These are phyloP conservation scores for Ctenochaetus hawaiiensis DNA, from an alignment of 2,797 vertebrate species.

Conservation along the genomic window DNA sequence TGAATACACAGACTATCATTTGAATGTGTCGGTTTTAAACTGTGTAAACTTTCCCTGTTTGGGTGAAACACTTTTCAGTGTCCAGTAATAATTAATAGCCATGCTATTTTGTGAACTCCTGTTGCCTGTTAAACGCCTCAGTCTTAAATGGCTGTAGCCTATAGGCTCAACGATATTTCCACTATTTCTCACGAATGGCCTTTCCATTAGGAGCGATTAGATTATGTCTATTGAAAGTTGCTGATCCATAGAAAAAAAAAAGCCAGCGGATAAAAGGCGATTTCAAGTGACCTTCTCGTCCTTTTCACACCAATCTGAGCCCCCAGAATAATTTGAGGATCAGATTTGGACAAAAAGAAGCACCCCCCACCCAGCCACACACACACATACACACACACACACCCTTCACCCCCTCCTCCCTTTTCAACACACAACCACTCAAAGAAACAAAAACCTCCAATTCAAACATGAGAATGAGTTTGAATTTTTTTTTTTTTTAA, in stretches of 20 bases:
- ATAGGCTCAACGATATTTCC: slow-evolving; percentile 77
- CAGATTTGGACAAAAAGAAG: slow-evolving; percentile 89
- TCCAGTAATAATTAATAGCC: slow-evolving; percentile 47
- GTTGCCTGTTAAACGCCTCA: slow-evolving; percentile 60
- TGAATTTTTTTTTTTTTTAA: slow-evolving; percentile 22
- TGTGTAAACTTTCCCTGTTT: slow-evolving; percentile 30
- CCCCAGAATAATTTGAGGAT: slow-evolving; percentile 93
- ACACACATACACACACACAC: slow-evolving; percentile 34
- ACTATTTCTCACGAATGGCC: slow-evolving; percentile 86
- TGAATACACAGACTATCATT: slow-evolving; percentile 5
- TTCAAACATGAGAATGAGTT: slow-evolving; percentile 64
- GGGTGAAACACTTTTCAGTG: background rate
- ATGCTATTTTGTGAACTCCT: slow-evolving; percentile 29
- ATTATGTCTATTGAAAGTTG: slow-evolving; percentile 95
- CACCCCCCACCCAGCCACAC: slow-evolving; percentile 62
- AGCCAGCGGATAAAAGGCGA: slow-evolving; percentile 95
- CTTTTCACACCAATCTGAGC: slow-evolving; percentile 96
- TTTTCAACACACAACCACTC: slow-evolving; percentile 89
- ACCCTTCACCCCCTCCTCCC: slow-evolving; percentile 82
- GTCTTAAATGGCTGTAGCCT: slow-evolving; percentile 59
- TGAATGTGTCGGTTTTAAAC: slow-evolving; percentile 9
- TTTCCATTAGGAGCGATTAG: slow-evolving; percentile 95
- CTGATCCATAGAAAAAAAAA: slow-evolving; percentile 93
- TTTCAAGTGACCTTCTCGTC: slow-evolving; percentile 96
- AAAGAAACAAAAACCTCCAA: slow-evolving; percentile 87